phyloP scores from a whole-genome alignment of 2,113 vertebrate genomes.

The Vicugna pacos region DNA sequence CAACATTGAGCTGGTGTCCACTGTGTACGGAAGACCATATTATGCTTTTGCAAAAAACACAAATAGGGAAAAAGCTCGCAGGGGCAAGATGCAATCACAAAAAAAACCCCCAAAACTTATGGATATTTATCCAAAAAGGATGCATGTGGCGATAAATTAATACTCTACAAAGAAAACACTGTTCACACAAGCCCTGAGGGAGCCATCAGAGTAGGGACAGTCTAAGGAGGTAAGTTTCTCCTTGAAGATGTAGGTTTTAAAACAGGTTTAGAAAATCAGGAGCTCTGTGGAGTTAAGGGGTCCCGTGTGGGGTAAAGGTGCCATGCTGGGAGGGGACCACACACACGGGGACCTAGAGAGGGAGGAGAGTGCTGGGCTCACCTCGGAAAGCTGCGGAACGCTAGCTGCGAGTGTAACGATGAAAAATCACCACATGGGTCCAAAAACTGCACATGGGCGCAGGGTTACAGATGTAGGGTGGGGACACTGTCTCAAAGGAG shows the following conservation, averaged over 20 bases:
- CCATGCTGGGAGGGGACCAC: not conserved
- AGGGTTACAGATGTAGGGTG: not conserved
- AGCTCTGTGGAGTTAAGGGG: not conserved
- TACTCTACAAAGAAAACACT: not conserved
- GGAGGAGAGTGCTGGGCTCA: not conserved
- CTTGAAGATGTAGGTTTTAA: not conserved
- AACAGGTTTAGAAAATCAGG: not conserved
- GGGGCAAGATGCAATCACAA: not conserved
- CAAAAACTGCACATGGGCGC: not conserved
- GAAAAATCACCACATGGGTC: not conserved
- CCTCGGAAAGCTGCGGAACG: not conserved
- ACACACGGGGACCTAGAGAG: not conserved
- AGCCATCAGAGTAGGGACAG: not conserved
- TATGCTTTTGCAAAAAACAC: not conserved
- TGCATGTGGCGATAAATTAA: not conserved
- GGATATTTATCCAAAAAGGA: conserved; percentile 15
- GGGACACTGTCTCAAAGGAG: not conserved
- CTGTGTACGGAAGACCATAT: not conserved
- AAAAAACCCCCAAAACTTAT: not conserved
- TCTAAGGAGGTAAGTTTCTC: not conserved
- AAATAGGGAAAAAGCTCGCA: not conserved
- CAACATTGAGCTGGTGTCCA: not conserved
- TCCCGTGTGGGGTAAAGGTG: rapidly evolving
- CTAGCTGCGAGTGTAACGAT: rapidly evolving
- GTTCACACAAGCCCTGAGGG: not conserved